These are phyloP conservation scores for Brachyptera risi DNA, from an alignment of 2,888 invertebrate species.

Conservation along the genomic window DNA sequence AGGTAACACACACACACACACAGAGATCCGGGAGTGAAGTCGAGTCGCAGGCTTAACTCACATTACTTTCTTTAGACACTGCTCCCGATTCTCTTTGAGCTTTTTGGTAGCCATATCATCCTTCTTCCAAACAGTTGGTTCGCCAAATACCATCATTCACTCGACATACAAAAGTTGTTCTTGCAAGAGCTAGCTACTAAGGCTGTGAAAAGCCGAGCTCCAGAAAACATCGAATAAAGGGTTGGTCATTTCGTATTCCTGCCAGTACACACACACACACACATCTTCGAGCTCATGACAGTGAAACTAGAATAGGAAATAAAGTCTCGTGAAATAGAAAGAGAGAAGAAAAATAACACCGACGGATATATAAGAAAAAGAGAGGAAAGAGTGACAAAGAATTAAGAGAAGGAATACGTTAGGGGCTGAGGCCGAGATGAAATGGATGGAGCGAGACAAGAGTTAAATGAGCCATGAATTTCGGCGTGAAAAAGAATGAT, in stretches of 20 bases:
- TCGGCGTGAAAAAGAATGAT: neutral
- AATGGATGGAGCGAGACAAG: constrained; percentile 15
- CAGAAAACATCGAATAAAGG: constrained; percentile 1
- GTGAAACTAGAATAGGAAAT: constrained; percentile 25
- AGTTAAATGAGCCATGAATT: constrained; percentile 16
- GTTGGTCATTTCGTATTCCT: constrained; percentile 28
- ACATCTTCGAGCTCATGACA: constrained; percentile 16
- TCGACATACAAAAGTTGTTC: constrained; percentile 22
- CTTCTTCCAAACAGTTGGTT: no score
- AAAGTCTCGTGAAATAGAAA: constrained; percentile 11
- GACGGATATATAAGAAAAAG: neutral
- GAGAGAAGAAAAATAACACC: neutral
- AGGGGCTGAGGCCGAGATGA: neutral
- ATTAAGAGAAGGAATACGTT: constrained; percentile 9
- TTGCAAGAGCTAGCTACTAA: neutral
- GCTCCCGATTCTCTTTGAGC: neutral
- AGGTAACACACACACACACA: no score
- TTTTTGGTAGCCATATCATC: neutral
- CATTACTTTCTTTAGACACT: constrained; percentile 8
- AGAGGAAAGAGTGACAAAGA: constrained; percentile 6
- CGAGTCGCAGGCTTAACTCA: neutral
- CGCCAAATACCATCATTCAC: constrained; percentile 23
- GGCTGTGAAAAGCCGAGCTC: neutral
- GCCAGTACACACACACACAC: constrained; percentile 22
- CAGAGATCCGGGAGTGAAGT: no score